Base-by-base conservation (phyloP, 2,888 invertebrate species). In the Chydorus sphaericus region DNA sequence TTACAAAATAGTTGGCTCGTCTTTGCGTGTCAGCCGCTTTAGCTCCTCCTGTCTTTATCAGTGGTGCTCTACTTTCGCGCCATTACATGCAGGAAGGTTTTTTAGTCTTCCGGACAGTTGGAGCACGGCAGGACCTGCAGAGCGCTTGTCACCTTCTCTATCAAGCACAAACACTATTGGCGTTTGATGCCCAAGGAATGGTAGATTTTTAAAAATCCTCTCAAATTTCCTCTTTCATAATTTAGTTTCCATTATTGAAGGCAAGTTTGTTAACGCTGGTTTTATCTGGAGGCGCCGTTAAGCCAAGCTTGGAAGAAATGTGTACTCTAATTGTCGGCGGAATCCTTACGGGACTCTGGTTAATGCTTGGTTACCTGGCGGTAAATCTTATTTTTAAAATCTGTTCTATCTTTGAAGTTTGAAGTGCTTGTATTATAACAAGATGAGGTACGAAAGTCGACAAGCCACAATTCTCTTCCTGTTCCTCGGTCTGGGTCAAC, bases 51-150 rank as follows among this genome's bases (percentile, higher is more conserved):
- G 28, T 50, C 16, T 50, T 50, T 2, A 28, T 50, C 18, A 5
- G 18, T 8, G 50, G 50, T 11, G 18, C 18, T 8, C 23, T 28
- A n/a, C 28, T 50, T 18, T 26, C 50, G 26, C 30, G 50, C 28
- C 11, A 28, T 2, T 50, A 26, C n/a, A 28, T 50, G 23, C 30
- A 26, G 11, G 28, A 14, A 14, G 28, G 50, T 11, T n/a, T 29
- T 14, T 5, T 55, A n/a, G 28, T 55, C 14, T 55, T 55, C 39
- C 48, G 55, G 26, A 30, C 39, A 11, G 55, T 55, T 11, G 55
- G 55, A 29, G 55, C 48, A 14, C 49, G 48, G n/a, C 30, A 30
- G 18, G 55, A 55, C 28, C 18, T 55, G n/a, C 55, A 55, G 18
- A 48, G n/a, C 14, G 55, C 48, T 8, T 55, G 55, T 30, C 30